A percentile compares a stretch with the other conserved stretches of the same genome.
phyloP scores from a whole-genome alignment of 1,140 invertebrate species.

The Caenorhabditis inopinata region DNA sequence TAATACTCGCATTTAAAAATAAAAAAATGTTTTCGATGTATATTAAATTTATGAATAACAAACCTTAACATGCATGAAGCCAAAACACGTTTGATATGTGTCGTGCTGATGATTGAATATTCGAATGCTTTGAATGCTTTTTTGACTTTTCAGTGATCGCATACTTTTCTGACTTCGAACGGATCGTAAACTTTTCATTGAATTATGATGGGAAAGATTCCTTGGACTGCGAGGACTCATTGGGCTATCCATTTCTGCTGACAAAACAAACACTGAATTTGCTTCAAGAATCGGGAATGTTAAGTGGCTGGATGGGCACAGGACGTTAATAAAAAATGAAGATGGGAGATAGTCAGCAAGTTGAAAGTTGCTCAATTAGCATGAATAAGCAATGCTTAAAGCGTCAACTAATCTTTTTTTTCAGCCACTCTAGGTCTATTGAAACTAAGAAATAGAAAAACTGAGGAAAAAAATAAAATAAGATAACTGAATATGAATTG shows the following conservation, averaged over 20 bases:
- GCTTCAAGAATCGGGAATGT: not conserved
- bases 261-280: not conserved
- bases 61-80: constrained; percentile 13
- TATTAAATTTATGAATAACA: too few species aligned
- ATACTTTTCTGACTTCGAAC: not conserved
- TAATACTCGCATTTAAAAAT: not conserved
- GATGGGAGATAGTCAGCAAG: not conserved
- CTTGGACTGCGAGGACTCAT: constrained; percentile 27
- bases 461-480: not conserved
- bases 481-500: too few species aligned
- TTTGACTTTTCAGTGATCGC: constrained; percentile 7
- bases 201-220: constrained; percentile 4
- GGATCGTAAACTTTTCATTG: constrained; percentile 17
- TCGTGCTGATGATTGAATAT: constrained; percentile 34
- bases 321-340: constrained; percentile 28
- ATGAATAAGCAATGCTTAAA: constrained; percentile 18
- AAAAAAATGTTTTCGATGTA: too few species aligned
- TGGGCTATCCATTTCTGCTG: constrained; percentile 32
- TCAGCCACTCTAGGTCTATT: not conserved
- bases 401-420: constrained; percentile 1
- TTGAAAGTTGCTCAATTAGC: constrained; percentile 28
- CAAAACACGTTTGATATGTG: constrained; percentile 20
- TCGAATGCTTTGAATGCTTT: not conserved
- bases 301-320: constrained; percentile 4
- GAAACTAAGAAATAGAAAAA: not conserved